Base-by-base conservation (phyloP, 2,113 vertebrate species). In the Corvus cornix region DNA sequence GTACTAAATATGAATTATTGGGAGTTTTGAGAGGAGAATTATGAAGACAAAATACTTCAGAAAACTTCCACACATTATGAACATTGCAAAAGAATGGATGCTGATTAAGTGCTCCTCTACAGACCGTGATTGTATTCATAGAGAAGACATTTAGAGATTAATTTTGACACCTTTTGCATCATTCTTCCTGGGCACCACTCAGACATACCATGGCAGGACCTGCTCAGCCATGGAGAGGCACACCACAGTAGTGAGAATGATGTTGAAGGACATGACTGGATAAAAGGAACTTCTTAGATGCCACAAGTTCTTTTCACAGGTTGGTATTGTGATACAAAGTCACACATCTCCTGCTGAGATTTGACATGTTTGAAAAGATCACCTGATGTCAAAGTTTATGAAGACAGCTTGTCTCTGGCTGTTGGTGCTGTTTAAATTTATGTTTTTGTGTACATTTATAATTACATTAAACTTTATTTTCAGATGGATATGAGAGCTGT, bases 151-250 rank as follows among this genome's bases (percentile, higher is more conserved):
- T 72, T 68, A 55, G 82, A 83, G 53, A 56, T 17, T 44, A 11
- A 17, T 80, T 90, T 58, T 51, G 33, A n/a, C 27, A 58, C 16
- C 27, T 76, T 84, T 69, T 46, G 13, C 39, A 28, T 63, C 30
- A 10, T 93, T 87, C 20, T 93, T 87, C 21, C 33, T 66, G 48
- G 55, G 9, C 39, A 31, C 26, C 24, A 9, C 48, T 51, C 1
- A 0, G 5, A 31, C 23, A 24, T 5, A 33, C 8, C 39, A 11
- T 0, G 0, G 12, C 3, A 3, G 52, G 52, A 55, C 44, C 16
- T 0, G 0, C 6, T 82, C 9, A 67, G 26, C 52, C 15, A 2
- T 41, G 48, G 80, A 62, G 52, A 62, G 62, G 16, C 31, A 75
- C 44, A 35, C 8, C 0, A 0, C 60, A 64, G 26, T 39, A 33